Percentiles rank a stretch among this genome's conserved stretches.
Evolutionary conservation across 2,888 invertebrate species (phyloP).

Genomic region (Limnephilus auricula): DNA sequence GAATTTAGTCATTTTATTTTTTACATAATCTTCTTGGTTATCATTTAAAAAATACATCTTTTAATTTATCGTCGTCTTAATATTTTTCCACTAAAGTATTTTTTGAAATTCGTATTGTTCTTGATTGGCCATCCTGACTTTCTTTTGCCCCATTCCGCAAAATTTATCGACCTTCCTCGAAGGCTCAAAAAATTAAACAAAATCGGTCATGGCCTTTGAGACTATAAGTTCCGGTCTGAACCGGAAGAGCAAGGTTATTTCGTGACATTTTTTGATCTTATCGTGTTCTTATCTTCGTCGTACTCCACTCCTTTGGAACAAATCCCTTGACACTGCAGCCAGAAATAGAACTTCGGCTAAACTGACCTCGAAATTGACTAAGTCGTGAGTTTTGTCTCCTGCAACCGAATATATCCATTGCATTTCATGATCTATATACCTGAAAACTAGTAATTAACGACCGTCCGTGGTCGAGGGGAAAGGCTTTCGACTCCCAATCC

Average conservation of each 20-base stretch:
- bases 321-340: neutral
- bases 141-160: no score
- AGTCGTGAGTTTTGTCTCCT: neutral
- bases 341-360: neutral
- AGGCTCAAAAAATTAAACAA: neutral
- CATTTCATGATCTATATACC: neutral
- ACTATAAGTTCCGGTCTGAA: neutral
- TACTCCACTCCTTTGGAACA: neutral
- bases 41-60: no score
- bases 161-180: no score
- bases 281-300: neutral
- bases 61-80: no score
- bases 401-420: neutral
- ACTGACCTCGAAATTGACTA: neutral
- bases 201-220: neutral
- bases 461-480: no score
- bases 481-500: no score
- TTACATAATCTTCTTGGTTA: no score
- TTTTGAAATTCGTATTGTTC: no score
- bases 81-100: no score
- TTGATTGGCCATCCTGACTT: no score
- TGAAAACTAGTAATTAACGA: no score
- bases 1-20: no score
- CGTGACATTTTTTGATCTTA: neutral
- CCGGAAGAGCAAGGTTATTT: neutral